phyloP scores from a whole-genome alignment of 2,888 invertebrate species.

The Leptopilina drosophilae region DNA sequence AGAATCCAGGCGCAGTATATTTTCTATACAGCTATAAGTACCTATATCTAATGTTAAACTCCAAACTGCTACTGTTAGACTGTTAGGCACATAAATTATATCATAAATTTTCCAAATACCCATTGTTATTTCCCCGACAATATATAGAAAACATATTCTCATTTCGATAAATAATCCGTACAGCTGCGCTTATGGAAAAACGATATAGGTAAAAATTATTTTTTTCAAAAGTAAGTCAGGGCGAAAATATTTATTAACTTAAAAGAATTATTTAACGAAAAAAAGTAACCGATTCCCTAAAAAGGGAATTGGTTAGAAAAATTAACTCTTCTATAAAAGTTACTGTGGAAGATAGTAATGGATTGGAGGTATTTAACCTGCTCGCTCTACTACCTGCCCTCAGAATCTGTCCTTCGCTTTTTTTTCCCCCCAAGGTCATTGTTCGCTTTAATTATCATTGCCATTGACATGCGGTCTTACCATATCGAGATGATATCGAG shows the following conservation, averaged over 20 bases:
- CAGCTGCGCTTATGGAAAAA: neutral
- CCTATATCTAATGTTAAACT: constrained; percentile 20
- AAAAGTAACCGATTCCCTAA: too few species aligned
- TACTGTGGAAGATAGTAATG: neutral
- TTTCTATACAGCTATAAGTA: constrained; percentile 46
- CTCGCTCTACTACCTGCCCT: constrained; percentile 24
- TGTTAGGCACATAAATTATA: constrained; percentile 35
- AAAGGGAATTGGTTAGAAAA: too few species aligned
- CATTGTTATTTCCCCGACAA: constrained; percentile 35
- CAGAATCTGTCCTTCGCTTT: constrained; percentile 37
- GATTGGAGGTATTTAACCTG: constrained; percentile 18
- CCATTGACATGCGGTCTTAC: constrained; percentile 29
- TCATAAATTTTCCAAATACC: constrained; percentile 15
- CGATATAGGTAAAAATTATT: neutral
- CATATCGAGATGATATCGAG: constrained; percentile 16
- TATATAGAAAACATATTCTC: constrained; percentile 20
- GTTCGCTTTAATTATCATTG: constrained; percentile 38
- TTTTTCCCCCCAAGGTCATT: constrained; percentile 16
- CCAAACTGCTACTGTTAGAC: constrained; percentile 27
- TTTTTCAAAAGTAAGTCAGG: too few species aligned
- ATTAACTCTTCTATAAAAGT: too few species aligned
- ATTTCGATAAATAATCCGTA: neutral
- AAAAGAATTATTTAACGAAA: too few species aligned
- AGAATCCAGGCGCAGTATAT: constrained; percentile 54
- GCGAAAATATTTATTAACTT: too few species aligned